phyloP scores from a whole-genome alignment of 2,797 vertebrate genomes.

The Megalops cyprinoides region DNA sequence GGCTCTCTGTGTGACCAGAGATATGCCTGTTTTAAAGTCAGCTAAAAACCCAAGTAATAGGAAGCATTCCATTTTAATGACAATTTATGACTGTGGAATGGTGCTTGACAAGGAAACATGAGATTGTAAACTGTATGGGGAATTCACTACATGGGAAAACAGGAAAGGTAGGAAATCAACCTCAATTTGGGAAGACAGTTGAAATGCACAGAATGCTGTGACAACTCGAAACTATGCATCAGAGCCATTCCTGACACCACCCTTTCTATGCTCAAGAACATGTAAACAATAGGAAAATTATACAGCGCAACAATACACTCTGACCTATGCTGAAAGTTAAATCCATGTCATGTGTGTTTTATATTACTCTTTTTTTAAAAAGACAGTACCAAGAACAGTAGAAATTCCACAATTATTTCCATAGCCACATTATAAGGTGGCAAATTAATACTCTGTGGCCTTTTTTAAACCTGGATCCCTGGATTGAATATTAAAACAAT shows the following conservation, averaged over 20 bases:
- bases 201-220: constrained; percentile 31
- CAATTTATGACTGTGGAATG: neutral
- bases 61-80: neutral
- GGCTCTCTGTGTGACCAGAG: neutral
- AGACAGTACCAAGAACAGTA: too few relatives aligned
- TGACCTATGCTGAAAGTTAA: constrained; percentile 8
- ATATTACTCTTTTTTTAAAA: neutral
- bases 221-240: constrained; percentile 5
- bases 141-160: constrained; percentile 24
- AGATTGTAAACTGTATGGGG: neutral
- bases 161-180: constrained; percentile 29
- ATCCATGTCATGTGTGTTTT: neutral
- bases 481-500: neutral
- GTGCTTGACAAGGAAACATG: neutral
- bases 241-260: constrained; percentile 47
- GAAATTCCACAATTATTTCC: constrained; percentile 5
- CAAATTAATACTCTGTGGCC: neutral
- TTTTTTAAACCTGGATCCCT: neutral
- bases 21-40: neutral
- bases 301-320: neutral
- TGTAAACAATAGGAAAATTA: constrained; percentile 50
- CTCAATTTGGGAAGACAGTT: constrained; percentile 29
- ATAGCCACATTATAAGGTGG: neutral
- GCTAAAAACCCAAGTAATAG: neutral
- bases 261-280: constrained; percentile 54